Percentiles rank a stretch among this genome's conserved stretches.
These are phyloP conservation scores for Delphinus delphis DNA, from an alignment of 2,113 vertebrate species.

Conservation along the genomic window DNA sequence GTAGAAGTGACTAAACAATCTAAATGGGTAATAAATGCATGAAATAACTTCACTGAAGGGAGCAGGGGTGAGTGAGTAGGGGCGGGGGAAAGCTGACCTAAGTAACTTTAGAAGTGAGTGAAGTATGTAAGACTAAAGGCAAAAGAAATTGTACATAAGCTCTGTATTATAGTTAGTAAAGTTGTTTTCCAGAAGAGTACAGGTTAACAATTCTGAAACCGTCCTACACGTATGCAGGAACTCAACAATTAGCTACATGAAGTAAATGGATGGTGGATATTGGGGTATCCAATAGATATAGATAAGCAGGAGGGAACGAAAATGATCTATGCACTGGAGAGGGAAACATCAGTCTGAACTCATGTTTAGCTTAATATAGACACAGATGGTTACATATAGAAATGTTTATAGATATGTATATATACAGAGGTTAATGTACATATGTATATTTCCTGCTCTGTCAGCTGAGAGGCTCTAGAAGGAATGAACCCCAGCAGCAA, in stretches of 20 bases:
- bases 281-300: neutral
- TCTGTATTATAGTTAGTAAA: neutral
- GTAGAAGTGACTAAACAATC: neutral
- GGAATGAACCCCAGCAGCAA: too few species aligned
- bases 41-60: neutral
- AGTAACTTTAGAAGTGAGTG: neutral
- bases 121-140: neutral
- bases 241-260: neutral
- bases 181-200: neutral
- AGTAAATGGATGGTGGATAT: neutral
- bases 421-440: neutral
- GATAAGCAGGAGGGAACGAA: neutral
- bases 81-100: neutral
- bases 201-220: neutral
- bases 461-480: too few species aligned
- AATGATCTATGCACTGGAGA: neutral
- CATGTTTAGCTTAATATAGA: neutral
- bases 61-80: neutral
- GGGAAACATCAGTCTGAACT: neutral
- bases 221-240: neutral
- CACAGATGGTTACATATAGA: too few species aligned
- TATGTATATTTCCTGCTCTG: too few species aligned
- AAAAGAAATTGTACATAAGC: neutral
- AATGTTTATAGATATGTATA: too few species aligned
- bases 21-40: neutral